Base-by-base conservation (phyloP, 2,888 invertebrate species). In the Caenorhabditis angaria region DNA sequence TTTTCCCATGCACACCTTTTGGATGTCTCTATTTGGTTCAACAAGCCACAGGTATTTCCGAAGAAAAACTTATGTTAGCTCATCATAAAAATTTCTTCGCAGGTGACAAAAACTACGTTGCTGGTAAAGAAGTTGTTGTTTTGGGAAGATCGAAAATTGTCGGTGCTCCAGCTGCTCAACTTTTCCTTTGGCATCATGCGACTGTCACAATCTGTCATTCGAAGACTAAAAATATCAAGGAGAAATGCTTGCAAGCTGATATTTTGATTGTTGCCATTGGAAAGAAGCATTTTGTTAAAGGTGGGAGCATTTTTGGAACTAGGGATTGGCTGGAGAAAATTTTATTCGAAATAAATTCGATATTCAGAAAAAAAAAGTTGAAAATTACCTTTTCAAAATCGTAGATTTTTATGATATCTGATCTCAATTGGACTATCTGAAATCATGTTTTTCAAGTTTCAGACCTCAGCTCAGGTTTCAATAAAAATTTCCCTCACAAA, bases 121-220 rank as follows among this genome's bases (percentile, higher is more conserved):
- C 63, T 32, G 86, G 86, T 24, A 86, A 86, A 59, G 91, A 91
- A 75, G 96, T 94, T 1, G 97, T 97, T 2, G 96, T 99, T 22
- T 88, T 99, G 50, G 99, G 99, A 0, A 91, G 99, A 81, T 97
- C 96, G 88, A 95, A 96, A 89, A 97, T 99, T 87, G 96, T 99
- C 1, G 99, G 99, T 53, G 94, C 95, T 0, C 99, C 99, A 0
- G 93, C 93, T 75, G 91, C 96, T 0, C 95, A 96, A 88, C 90
- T 99, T 32, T 91, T 99, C 47, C 94, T 95, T 88, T 97, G 97
- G 97, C 92, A 94, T 82, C 91, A 99, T 88, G 97, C 95, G 0
- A 99, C 99, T 0, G 96, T 97, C 3, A 97, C 97, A 0, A 92
- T 95, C 47, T 97, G 97, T 85, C 99, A 99, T 89, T 97, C 97